Evolutionary conservation across 2,888 invertebrate genomes (phyloP).

Genomic region (Watsonalla binaria): DNA sequence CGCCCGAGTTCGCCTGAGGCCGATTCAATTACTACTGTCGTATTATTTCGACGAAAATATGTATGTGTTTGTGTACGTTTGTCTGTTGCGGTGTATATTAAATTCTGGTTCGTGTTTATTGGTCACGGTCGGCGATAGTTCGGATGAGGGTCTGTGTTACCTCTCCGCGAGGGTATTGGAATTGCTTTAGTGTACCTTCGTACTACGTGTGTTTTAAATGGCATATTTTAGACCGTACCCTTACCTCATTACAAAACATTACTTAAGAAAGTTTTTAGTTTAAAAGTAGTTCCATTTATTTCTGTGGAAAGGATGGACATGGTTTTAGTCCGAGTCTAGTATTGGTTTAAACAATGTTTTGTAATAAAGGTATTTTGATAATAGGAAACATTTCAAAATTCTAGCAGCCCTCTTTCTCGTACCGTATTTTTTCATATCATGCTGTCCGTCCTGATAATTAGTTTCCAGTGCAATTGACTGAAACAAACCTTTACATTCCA

Average conservation of each 20-base stretch:
- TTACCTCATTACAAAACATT: neutral
- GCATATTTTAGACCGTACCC: neutral
- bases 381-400: too few relatives aligned
- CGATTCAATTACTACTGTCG: conserved; percentile 78
- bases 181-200: conserved; percentile 23
- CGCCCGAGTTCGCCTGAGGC: conserved; percentile 72
- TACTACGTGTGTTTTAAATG: neutral
- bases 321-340: too few relatives aligned
- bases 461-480: too few relatives aligned
- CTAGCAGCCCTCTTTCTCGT: too few relatives aligned
- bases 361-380: too few relatives aligned
- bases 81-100: conserved; percentile 66
- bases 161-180: conserved; percentile 24
- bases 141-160: conserved; percentile 40
- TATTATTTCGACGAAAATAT: conserved; percentile 77
- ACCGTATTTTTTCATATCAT: too few relatives aligned
- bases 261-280: too few relatives aligned
- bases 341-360: too few relatives aligned
- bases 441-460: too few relatives aligned
- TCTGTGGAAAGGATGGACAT: too few relatives aligned
- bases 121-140: conserved; percentile 62
- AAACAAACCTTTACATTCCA: too few relatives aligned
- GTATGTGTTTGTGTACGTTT: conserved; percentile 66
- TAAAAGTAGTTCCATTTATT: too few relatives aligned
- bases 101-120: conserved; percentile 71